Evolutionary conservation across 2,888 invertebrate genomes (phyloP).

Genomic region (Asteroscopus sphinx): DNA sequence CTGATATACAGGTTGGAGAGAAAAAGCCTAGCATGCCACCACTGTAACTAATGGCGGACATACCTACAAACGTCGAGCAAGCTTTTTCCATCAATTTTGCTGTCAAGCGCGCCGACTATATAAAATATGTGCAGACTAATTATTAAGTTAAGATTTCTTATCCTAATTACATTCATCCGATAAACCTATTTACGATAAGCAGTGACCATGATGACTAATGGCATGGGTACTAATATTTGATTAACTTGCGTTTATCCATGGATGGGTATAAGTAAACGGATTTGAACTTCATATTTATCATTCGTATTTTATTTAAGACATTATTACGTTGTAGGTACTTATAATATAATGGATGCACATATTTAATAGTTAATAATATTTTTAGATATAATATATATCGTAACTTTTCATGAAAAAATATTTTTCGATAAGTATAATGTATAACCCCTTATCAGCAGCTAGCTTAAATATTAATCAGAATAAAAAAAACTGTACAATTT

Average conservation of each 20-base stretch:
- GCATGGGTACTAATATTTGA: slow-evolving; percentile 21
- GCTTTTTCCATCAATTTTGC: slow-evolving; percentile 53
- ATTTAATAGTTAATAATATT: too few species aligned
- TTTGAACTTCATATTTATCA: background rate
- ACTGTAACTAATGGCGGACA: slow-evolving; percentile 44
- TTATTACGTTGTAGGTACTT: too few species aligned
- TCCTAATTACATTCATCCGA: slow-evolving; percentile 50
- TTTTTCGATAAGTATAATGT: too few species aligned
- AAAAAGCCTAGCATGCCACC: slow-evolving; percentile 37
- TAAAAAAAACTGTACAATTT: slow-evolving; percentile 2
- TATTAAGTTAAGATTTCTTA: slow-evolving; percentile 51
- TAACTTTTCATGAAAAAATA: too few species aligned
- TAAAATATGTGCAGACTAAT: slow-evolving; percentile 48
- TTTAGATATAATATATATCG: too few species aligned
- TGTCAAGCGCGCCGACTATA: slow-evolving; percentile 32
- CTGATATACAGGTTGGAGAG: slow-evolving; percentile 37
- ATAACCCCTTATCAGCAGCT: too few species aligned
- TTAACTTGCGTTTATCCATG: slow-evolving; percentile 10
- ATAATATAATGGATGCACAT: too few species aligned
- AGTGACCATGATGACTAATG: slow-evolving; percentile 17
- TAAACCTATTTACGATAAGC: slow-evolving; percentile 42
- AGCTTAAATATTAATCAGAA: background rate
- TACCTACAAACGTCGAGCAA: slow-evolving; percentile 43
- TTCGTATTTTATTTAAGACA: background rate
- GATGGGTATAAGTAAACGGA: background rate